Evolutionary conservation across 1,140 invertebrate genomes (phyloP), one percentile per base, ranked within the genome.

Genomic region (Heliconius congener): DNA sequence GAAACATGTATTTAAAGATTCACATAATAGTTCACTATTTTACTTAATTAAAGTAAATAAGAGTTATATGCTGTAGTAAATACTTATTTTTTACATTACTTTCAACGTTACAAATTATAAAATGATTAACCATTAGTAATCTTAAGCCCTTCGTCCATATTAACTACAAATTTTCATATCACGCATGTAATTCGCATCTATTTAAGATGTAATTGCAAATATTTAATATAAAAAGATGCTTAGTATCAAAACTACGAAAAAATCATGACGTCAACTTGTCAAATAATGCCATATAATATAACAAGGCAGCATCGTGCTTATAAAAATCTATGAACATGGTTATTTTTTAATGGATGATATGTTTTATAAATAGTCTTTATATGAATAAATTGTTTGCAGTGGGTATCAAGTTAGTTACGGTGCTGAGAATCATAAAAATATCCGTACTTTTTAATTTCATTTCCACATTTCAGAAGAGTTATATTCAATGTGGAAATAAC

Each of bases 181-280:
- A 91, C 85, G 86, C 84, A 79, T 79, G 73, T 83, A 80, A 76
- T 86, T 86, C 82, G 84, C 87, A 85, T 83, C 78, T 87, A 87
- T 91, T 89, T 87, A 86, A 87, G 86, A 87, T 84, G 60, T 66
- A 87, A 87, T 73, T 84, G 82, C 79, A 85, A 84, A 88, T 83
- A 87, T 86, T 88, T 86, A 89, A 87, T 91, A 89, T 88, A 91
- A 93, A 92, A 90, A 84, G 85, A 86, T 84, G 80, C 84, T 81
- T 86, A 85, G 83, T 87, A 87, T 85, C 86, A 91, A 90, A 90
- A 86, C 71, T 87, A 88, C 88, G 90, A 92, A 88, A 91, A 93
- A 92, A 90, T 87, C 90, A 93, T 93, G 87, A 88, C 90, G 90
- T 92, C 90, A 90, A 91, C 81, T 88, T 91, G 90, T 89, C 90